Percentiles rank a stretch among this genome's conserved stretches.
Conservation (phyloP, 2,888 invertebrate genomes). For the Cephus pygmeus region DNA sequence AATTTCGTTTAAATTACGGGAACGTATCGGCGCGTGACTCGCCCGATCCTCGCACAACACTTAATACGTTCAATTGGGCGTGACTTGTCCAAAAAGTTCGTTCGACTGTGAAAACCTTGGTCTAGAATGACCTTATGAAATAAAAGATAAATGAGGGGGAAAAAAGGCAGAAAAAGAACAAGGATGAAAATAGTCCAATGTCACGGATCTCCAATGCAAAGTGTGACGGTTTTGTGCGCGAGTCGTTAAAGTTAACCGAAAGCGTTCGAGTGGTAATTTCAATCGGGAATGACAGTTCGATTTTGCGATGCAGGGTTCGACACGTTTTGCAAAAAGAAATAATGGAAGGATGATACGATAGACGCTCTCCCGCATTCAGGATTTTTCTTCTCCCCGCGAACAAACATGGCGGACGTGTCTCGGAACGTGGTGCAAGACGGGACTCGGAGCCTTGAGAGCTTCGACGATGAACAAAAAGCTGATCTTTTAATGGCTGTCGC, state of each 20-base stretch:
- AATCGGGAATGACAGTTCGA: background rate
- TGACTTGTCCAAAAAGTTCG: background rate
- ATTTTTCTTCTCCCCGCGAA: background rate
- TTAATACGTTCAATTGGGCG: background rate
- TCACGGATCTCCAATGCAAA: background rate
- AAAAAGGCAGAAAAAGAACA: too few species aligned
- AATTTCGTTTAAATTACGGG: background rate
- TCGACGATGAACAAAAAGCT: slow-evolving; percentile 14
- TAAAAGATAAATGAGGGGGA: background rate
- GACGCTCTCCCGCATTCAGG: background rate
- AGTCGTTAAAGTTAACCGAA: background rate
- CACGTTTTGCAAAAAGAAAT: background rate
- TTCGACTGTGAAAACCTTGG: background rate
- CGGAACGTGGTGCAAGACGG: background rate
- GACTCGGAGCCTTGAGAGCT: background rate
- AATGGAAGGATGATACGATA: background rate
- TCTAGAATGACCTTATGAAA: background rate
- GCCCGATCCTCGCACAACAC: background rate
- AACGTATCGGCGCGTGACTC: background rate
- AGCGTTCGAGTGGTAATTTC: background rate
- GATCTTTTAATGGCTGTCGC: slow-evolving; percentile 25
- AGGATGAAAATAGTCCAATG: background rate
- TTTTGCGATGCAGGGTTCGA: background rate
- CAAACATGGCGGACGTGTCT: background rate
- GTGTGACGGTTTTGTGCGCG: too few species aligned